Evolutionary conservation across 1,140 invertebrate genomes (phyloP).

Genomic region (Formica selysi): DNA sequence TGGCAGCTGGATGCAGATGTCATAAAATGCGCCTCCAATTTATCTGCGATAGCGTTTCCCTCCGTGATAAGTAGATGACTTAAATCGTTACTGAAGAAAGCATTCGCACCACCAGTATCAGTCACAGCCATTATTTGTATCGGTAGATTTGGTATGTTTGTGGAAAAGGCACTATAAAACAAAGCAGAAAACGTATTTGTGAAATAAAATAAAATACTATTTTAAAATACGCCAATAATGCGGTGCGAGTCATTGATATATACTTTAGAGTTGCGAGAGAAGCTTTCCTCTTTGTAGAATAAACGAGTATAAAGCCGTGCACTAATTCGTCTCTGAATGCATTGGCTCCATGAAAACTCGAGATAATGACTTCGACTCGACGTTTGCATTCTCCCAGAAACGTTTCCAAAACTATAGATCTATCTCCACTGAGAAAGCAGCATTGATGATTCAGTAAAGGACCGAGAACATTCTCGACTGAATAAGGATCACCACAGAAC

Average conservation of each 20-base stretch:
- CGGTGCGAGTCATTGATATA: conserved; percentile 76
- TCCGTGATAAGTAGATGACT: conserved; percentile 96
- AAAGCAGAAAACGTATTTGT: conserved; percentile 69
- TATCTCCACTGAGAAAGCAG: conserved; percentile 94
- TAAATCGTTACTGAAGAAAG: conserved; percentile 96
- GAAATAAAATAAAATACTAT: conserved; percentile 25
- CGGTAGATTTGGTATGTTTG: conserved; percentile 97
- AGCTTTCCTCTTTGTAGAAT: conserved; percentile 97
- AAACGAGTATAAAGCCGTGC: conserved; percentile 98
- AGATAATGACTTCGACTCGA: conserved; percentile 96
- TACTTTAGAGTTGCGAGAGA: conserved; percentile 97
- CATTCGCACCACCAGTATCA: conserved; percentile 93
- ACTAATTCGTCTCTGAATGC: conserved; percentile 96
- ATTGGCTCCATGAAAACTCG: conserved; percentile 97
- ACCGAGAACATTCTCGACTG: conserved; percentile 95
- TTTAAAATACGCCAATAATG: background rate
- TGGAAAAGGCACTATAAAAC: conserved; percentile 94
- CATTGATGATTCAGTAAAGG: conserved; percentile 95
- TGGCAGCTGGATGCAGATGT: conserved; percentile 93
- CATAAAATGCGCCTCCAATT: conserved; percentile 96
- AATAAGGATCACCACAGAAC: conserved; percentile 98
- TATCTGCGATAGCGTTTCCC: conserved; percentile 96
- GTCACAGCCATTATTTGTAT: conserved; percentile 98
- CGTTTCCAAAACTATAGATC: conserved; percentile 96
- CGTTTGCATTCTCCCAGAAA: conserved; percentile 96